phyloP scores from a whole-genome alignment of 1,140 invertebrate species.

The Portunus trituberculatus region DNA sequence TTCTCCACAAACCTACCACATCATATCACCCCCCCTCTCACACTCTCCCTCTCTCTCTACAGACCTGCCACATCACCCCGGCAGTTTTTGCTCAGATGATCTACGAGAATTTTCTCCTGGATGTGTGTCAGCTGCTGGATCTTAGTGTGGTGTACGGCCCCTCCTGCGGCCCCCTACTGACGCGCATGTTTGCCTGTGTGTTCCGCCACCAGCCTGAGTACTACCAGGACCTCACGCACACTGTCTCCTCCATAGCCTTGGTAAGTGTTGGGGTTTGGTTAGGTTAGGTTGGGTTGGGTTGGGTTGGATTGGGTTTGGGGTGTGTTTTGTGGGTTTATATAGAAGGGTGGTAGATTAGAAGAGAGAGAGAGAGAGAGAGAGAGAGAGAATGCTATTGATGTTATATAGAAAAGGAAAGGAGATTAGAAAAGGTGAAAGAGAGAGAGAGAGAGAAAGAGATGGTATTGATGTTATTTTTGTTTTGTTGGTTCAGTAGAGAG shows the following conservation, averaged over 20 bases:
- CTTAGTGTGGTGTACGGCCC: slow-evolving; percentile 87
- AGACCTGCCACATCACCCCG: slow-evolving; percentile 85
- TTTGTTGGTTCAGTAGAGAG: too few species aligned
- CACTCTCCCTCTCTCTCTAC: slow-evolving; percentile 74
- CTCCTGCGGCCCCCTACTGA: slow-evolving; percentile 84
- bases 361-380: not conserved
- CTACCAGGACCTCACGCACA: slow-evolving; percentile 83
- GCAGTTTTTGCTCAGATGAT: slow-evolving; percentile 86
- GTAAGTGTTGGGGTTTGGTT: slow-evolving; percentile 36
- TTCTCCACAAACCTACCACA: too few species aligned
- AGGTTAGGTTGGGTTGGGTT: not conserved
- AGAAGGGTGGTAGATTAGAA: not conserved
- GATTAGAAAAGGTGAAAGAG: too few species aligned
- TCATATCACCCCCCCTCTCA: too few species aligned
- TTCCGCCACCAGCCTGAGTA: slow-evolving; percentile 88
- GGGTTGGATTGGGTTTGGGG: too few species aligned
- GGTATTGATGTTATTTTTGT: too few species aligned
- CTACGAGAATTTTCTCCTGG: slow-evolving; percentile 90
- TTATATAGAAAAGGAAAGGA: too few species aligned
- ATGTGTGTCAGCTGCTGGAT: slow-evolving; percentile 90
- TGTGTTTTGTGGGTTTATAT: too few species aligned
- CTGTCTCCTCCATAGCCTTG: slow-evolving; percentile 45
- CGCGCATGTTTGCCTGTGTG: slow-evolving; percentile 85
- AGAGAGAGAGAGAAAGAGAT: too few species aligned
- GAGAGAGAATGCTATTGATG: too few species aligned